These are phyloP conservation scores for Gymnobelideus leadbeateri DNA, from an alignment of 2,113 vertebrate genomes.

Conservation along the genomic window DNA sequence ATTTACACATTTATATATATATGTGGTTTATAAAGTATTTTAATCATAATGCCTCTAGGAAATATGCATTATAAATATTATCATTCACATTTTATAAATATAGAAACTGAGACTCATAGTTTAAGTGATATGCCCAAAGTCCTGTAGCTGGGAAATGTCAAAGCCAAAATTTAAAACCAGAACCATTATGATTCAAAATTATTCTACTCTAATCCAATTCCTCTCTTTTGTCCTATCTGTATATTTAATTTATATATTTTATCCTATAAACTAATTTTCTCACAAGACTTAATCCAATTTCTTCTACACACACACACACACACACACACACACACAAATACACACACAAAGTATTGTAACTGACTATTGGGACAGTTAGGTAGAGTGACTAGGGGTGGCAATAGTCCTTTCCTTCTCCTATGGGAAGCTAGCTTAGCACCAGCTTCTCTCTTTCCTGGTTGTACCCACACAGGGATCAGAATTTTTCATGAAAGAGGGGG, in stretches of 20 bases:
- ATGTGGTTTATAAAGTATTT: background rate
- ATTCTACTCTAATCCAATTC: background rate
- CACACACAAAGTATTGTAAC: background rate
- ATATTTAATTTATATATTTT: background rate
- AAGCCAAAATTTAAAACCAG: background rate
- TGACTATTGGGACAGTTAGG: background rate
- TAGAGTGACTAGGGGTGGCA: constrained; percentile 12
- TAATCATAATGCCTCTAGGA: background rate
- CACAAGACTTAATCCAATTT: constrained; percentile 21
- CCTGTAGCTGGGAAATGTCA: background rate
- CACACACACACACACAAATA: background rate
- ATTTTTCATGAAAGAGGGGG: background rate
- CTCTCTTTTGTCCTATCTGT: background rate
- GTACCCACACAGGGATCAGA: constrained; percentile 39
- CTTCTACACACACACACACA: constrained; percentile 12
- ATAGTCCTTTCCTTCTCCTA: constrained; percentile 12
- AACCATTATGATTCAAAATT: background rate
- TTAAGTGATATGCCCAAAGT: background rate
- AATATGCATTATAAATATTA: background rate
- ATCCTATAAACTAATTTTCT: background rate
- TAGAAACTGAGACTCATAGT: background rate
- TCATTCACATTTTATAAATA: background rate
- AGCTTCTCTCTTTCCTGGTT: constrained; percentile 25
- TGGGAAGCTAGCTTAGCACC: constrained; percentile 40
- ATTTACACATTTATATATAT: background rate